Conservation (phyloP, 2,888 invertebrate genomes). For the Latheticus oryzae region DNA sequence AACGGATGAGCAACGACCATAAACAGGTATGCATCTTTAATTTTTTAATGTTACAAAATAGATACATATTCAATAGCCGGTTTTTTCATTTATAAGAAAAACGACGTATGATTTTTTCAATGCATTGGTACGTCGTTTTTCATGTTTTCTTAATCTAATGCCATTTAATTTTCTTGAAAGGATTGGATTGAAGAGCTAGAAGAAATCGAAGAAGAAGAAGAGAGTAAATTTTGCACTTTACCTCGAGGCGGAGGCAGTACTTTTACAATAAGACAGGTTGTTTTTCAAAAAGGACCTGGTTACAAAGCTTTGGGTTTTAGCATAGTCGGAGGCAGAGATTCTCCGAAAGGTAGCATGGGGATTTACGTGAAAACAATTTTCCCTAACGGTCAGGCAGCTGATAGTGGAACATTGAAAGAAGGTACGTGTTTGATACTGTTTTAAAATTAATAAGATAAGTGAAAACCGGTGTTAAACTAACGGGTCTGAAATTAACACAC, state of each 20-base stretch:
- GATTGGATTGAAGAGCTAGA: slow-evolving; percentile 60
- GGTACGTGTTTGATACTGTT: slow-evolving; percentile 67
- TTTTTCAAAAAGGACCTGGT: slow-evolving; percentile 84
- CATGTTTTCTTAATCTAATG: slow-evolving; percentile 13
- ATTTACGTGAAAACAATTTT: slow-evolving; percentile 92
- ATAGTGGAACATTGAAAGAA: slow-evolving; percentile 85
- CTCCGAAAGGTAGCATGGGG: slow-evolving; percentile 88
- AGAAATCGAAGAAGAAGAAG: slow-evolving; percentile 67
- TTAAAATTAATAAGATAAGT: slow-evolving; percentile 11
- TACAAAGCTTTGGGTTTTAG: slow-evolving; percentile 90
- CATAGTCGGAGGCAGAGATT: slow-evolving; percentile 90
- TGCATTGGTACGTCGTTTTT: background rate
- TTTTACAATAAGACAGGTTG: slow-evolving; percentile 66
- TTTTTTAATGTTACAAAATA: slow-evolving; percentile 1
- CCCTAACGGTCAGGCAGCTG: slow-evolving; percentile 86
- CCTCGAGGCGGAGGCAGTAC: slow-evolving; percentile 69
- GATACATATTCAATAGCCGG: background rate
- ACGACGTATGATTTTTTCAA: too few relatives aligned
- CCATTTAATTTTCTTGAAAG: slow-evolving; percentile 43
- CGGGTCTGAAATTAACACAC: slow-evolving; percentile 11
- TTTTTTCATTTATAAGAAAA: too few relatives aligned
- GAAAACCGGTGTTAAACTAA: slow-evolving; percentile 19
- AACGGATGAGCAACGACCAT: slow-evolving; percentile 54
- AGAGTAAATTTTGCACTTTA: slow-evolving; percentile 71
- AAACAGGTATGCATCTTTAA: slow-evolving; percentile 55